Evolutionary conservation across 2,888 invertebrate species (phyloP).

Genomic region (Idaea straminata): DNA sequence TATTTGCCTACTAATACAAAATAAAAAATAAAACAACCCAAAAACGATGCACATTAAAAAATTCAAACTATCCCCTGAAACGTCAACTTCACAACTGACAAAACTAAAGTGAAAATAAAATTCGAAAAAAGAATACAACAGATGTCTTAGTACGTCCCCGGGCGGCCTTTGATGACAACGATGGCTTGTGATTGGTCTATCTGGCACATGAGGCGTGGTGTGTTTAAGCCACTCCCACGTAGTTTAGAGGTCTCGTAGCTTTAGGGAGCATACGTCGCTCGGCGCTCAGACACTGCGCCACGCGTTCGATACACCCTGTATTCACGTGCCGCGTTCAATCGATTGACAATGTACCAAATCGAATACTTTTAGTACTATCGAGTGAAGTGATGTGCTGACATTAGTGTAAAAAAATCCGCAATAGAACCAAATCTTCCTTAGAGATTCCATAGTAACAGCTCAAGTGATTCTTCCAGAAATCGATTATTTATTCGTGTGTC

Average conservation of each 20-base stretch:
- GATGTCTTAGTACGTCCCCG: slow-evolving; percentile 73
- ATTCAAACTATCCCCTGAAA: slow-evolving; percentile 50
- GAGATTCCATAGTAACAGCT: slow-evolving; percentile 34
- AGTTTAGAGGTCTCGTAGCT: slow-evolving; percentile 61
- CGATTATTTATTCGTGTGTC: slow-evolving; percentile 11
- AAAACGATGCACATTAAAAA: slow-evolving; percentile 40
- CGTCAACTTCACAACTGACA: slow-evolving; percentile 62
- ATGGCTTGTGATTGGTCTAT: slow-evolving; percentile 49
- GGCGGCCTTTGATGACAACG: slow-evolving; percentile 63
- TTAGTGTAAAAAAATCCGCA: slow-evolving; percentile 36
- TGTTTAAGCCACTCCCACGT: slow-evolving; percentile 57
- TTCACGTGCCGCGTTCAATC: slow-evolving; percentile 15
- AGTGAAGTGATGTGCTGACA: slow-evolving; percentile 53
- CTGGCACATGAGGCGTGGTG: slow-evolving; percentile 58
- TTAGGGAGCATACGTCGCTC: slow-evolving; percentile 68
- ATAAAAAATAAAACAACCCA: slow-evolving; percentile 34
- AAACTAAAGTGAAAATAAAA: slow-evolving; percentile 61
- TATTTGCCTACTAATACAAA: slow-evolving; percentile 15
- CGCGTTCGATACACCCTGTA: slow-evolving; percentile 43
- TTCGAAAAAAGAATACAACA: slow-evolving; percentile 69
- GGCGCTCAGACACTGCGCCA: slow-evolving; percentile 76
- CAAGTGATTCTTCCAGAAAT: slow-evolving; percentile 37
- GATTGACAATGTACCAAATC: slow-evolving; percentile 16
- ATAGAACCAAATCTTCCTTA: slow-evolving; percentile 46
- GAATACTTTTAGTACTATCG: slow-evolving; percentile 39